phyloP scores from a whole-genome alignment of 2,888 invertebrate genomes.

The Netelia fuscicornis region DNA sequence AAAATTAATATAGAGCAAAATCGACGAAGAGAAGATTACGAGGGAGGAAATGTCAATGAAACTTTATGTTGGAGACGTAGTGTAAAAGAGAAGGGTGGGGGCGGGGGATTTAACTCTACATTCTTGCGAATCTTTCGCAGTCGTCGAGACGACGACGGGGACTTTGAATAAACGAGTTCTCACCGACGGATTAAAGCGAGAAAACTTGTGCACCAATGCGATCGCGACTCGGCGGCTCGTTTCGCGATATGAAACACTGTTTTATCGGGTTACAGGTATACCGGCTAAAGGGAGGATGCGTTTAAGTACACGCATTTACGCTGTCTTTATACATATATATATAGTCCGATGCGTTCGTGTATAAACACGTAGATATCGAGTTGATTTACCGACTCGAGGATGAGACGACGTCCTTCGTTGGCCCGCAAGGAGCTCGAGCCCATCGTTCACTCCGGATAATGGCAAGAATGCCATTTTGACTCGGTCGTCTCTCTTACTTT shows the following conservation, averaged over 20 bases:
- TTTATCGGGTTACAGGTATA: neutral
- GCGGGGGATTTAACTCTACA: constrained; percentile 20
- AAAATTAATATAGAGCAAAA: constrained; percentile 7
- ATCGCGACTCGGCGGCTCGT: constrained; percentile 21
- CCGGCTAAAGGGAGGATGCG: neutral
- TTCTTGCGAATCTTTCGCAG: constrained; percentile 18
- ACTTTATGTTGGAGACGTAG: neutral
- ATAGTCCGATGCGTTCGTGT: no score
- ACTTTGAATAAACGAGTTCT: constrained; percentile 75
- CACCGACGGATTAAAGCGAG: constrained; percentile 59
- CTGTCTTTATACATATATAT: neutral
- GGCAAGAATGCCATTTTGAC: constrained; percentile 51
- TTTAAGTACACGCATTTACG: neutral
- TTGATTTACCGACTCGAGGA: constrained; percentile 72
- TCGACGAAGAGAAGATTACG: constrained; percentile 32
- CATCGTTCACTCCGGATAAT: constrained; percentile 38
- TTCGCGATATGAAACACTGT: constrained; percentile 61
- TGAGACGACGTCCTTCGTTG: constrained; percentile 53
- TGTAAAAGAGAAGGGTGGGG: neutral
- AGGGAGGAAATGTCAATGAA: constrained; percentile 34
- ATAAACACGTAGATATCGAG: constrained; percentile 38
- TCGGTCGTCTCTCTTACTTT: constrained; percentile 9
- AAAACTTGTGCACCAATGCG: constrained; percentile 23
- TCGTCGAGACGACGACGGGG: constrained; percentile 65
- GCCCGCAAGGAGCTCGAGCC: constrained; percentile 36